phyloP scores from a whole-genome alignment of 2,888 invertebrate species.

The Falcaria lacertinaria region DNA sequence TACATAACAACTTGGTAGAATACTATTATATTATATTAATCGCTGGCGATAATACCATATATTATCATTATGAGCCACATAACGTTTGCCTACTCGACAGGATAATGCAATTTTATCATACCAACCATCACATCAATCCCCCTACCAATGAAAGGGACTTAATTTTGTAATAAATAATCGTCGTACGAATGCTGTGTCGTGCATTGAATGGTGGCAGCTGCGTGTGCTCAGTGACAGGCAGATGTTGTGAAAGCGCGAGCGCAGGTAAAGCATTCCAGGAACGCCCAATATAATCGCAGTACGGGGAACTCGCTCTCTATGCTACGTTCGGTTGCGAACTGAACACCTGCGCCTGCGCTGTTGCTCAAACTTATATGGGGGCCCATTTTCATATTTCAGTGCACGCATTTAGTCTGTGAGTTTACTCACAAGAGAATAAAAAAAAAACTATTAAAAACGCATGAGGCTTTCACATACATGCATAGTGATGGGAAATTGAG shows the following conservation, averaged over 20 bases:
- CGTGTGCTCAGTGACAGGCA: constrained; percentile 52
- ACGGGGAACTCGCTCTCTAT: constrained; percentile 68
- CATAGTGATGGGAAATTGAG: too few relatives aligned
- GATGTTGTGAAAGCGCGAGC: constrained; percentile 67
- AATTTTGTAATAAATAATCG: neutral
- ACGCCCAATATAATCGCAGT: constrained; percentile 74
- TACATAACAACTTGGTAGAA: too few relatives aligned
- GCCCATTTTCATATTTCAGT: too few relatives aligned
- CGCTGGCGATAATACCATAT: too few relatives aligned
- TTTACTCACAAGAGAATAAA: too few relatives aligned
- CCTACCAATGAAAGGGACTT: neutral
- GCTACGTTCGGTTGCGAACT: constrained; percentile 52
- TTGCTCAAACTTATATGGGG: too few relatives aligned
- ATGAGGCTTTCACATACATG: too few relatives aligned
- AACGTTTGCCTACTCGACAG: neutral
- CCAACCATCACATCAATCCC: neutral
- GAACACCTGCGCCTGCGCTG: constrained; percentile 48
- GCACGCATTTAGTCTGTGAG: too few relatives aligned
- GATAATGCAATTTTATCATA: neutral
- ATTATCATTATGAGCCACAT: too few relatives aligned
- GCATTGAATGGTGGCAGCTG: constrained; percentile 3
- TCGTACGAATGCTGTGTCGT: neutral
- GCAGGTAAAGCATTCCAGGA: constrained; percentile 74
- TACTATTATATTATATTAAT: too few relatives aligned
- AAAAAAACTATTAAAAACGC: too few relatives aligned